Evolutionary conservation across 2,797 vertebrate genomes (phyloP).

Genomic region (Heliangelus exortis): DNA sequence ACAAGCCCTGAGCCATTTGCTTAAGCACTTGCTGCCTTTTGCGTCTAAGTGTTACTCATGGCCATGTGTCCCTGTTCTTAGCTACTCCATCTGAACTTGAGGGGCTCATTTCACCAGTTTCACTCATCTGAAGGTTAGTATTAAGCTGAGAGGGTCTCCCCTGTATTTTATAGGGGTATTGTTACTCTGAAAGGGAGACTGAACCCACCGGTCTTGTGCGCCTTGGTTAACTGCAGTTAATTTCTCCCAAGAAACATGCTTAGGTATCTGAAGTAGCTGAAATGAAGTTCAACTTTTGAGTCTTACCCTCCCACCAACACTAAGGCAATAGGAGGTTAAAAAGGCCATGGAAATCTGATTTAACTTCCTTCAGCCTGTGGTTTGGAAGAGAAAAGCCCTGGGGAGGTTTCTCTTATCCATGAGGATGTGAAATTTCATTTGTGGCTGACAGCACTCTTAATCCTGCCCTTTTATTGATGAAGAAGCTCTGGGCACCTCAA

Average conservation of each 20-base stretch:
- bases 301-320: background rate
- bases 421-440: background rate
- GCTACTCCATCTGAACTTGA: background rate
- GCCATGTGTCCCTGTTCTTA: accelerated
- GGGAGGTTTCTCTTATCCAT: background rate
- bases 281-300: background rate
- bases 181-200: background rate
- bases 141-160: background rate
- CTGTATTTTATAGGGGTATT: background rate
- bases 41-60: background rate
- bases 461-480: background rate
- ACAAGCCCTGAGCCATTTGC: background rate
- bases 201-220: background rate
- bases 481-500: background rate
- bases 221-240: background rate
- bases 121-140: background rate
- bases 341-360: background rate
- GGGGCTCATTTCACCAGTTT: background rate
- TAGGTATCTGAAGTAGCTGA: background rate
- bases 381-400: background rate
- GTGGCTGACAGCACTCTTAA: background rate
- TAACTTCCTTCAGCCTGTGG: background rate
- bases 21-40: background rate
- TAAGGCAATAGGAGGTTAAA: background rate
- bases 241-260: background rate